Conservation (phyloP, 2,888 invertebrate species). For the Lasioglossum malachurum region DNA sequence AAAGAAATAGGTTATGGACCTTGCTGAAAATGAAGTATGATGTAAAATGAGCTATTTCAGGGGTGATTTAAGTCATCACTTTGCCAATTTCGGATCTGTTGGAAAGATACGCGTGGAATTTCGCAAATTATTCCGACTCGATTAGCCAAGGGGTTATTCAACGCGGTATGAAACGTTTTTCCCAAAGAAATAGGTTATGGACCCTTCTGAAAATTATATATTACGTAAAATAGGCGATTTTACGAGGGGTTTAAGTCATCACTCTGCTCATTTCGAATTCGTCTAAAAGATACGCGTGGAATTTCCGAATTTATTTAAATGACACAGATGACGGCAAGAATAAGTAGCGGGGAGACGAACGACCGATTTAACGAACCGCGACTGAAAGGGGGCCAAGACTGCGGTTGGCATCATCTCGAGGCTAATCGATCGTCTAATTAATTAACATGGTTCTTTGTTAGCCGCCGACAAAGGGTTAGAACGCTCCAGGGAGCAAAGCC, state of each 20-base stretch:
- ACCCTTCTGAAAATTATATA: too few relatives aligned
- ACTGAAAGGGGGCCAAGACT: not conserved
- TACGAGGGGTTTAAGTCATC: not conserved
- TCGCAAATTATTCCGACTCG: too few relatives aligned
- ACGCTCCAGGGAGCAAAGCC: not conserved
- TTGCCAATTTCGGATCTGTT: too few relatives aligned
- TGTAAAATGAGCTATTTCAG: too few relatives aligned
- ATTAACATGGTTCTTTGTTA: constrained; percentile 29
- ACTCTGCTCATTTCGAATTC: not conserved
- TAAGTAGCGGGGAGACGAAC: not conserved
- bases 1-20: too few relatives aligned
- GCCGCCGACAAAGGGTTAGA: not conserved
- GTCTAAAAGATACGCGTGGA: not conserved
- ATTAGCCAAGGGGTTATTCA: too few relatives aligned
- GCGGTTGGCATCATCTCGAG: not conserved
- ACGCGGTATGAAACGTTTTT: not conserved
- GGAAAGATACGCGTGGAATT: too few relatives aligned
- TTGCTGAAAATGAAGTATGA: too few relatives aligned
- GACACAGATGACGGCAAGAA: not conserved
- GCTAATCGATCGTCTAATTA: constrained; percentile 31
- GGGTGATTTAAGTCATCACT: too few relatives aligned
- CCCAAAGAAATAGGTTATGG: too few relatives aligned
- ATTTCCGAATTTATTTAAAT: not conserved
- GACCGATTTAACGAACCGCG: not conserved
- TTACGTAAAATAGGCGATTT: too few relatives aligned